These are phyloP conservation scores for Ennomos erosarius DNA, from an alignment of 2,888 invertebrate species.

Conservation along the genomic window DNA sequence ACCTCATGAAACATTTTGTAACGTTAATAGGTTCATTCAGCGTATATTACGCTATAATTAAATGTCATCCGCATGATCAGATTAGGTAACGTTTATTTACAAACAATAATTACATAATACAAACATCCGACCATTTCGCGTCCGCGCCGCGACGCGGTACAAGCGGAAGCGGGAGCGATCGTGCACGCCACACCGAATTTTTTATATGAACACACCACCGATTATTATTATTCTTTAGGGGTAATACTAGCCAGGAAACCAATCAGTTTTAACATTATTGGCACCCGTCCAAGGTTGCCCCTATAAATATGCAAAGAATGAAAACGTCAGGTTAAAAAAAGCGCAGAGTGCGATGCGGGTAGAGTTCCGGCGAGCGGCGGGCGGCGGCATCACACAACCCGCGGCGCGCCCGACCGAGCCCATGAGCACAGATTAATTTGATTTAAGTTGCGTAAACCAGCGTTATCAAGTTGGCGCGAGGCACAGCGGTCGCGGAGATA, in stretches of 20 bases:
- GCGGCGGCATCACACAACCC: not conserved
- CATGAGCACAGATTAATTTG: not conserved
- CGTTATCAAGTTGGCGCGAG: not conserved
- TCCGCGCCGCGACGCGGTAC: not conserved
- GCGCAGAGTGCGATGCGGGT: slow-evolving; percentile 20
- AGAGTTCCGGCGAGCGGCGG: slow-evolving; percentile 33
- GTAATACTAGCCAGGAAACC: slow-evolving; percentile 56
- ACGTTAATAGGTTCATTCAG: too few species aligned
- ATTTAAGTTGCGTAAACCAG: slow-evolving; percentile 1
- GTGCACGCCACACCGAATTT: slow-evolving; percentile 1
- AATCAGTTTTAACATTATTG: slow-evolving; percentile 62
- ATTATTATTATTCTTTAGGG: slow-evolving; percentile 15
- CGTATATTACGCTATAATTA: slow-evolving; percentile 6
- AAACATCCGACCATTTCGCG: slow-evolving; percentile 10
- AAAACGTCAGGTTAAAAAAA: slow-evolving; percentile 17
- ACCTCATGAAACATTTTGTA: too few species aligned
- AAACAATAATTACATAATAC: slow-evolving; percentile 21
- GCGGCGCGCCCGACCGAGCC: not conserved
- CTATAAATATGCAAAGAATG: slow-evolving; percentile 51
- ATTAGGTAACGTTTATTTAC: slow-evolving; percentile 19
- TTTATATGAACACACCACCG: slow-evolving; percentile 14
- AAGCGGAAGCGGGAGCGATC: not conserved
- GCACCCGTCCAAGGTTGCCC: slow-evolving; percentile 52
- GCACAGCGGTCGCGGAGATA: not conserved
- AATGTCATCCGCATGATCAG: slow-evolving; percentile 10